Conservation (phyloP, 2,113 vertebrate genomes). For the Addax nasomaculatus region DNA sequence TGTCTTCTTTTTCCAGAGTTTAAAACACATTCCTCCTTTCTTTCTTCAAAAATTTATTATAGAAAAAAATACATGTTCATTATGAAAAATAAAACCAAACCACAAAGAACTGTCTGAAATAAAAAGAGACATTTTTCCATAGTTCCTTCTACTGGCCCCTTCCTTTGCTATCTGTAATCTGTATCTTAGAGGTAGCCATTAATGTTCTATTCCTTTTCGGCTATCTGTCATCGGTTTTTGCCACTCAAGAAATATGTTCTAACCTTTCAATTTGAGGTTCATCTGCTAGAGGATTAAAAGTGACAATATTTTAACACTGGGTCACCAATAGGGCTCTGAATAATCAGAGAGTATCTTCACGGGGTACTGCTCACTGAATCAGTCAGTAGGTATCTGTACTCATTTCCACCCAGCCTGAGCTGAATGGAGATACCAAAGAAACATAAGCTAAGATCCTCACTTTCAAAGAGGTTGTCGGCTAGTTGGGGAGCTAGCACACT, state of each 20-base stretch:
- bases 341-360: not conserved
- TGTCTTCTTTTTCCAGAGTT: not conserved
- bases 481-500: not conserved
- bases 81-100: slow-evolving; percentile 13
- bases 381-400: not conserved
- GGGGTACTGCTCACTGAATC: not conserved
- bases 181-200: not conserved
- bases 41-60: not conserved
- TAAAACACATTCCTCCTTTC: not conserved
- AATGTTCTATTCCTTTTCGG: not conserved
- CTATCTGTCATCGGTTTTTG: not conserved
- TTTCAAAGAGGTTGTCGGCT: not conserved
- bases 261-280: not conserved
- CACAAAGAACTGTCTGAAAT: not conserved
- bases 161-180: not conserved
- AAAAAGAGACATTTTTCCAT: not conserved
- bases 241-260: not conserved
- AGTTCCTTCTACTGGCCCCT: not conserved
- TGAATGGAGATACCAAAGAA: not conserved
- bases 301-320: not conserved
- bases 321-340: not conserved
- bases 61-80: not conserved
- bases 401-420: not conserved
- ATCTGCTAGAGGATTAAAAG: not conserved
- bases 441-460: not conserved